Base-by-base conservation (phyloP, 2,113 vertebrate genomes). In the Xyrauchen texanus region DNA sequence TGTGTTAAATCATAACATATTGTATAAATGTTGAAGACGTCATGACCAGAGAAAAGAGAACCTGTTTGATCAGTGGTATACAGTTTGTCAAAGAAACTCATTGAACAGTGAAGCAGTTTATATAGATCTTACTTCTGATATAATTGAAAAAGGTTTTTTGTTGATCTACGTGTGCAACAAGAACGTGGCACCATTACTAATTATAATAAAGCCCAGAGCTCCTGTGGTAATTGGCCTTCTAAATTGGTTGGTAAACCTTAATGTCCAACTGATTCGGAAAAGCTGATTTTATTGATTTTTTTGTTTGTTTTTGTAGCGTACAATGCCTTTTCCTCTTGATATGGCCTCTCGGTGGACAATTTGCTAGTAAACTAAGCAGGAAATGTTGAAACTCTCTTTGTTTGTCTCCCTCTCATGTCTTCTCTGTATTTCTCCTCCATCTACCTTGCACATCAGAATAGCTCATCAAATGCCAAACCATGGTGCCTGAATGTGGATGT, bases 391-490 rank as follows among this genome's bases (percentile, higher is more conserved):
- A n/a, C 0, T 16, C 62, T 64, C 60, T 73, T 5, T 0, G n/a
- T 44, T 8, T 15, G 1, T 34, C 21, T 34, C 21, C 21, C 21
- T 34, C 21, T 3, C 21, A 34, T 34, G 21, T 34, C 21, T 34
- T 34, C 21, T 34, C 21, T 34, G 21, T 78, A 47, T 63, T 9
- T 62, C 57, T 34, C 47, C 57, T 16, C 9, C 47, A n/a, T 73
- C 16, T 60, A 49, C 13, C 34, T 60, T 15, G 34, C 52, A 63
- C 16, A 71, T 47, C 68, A 66, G 51, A 58, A 65, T 8, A 68
- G 51, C 61, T 65, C n/a, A 65, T 79, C 63, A 65, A 55, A 72
- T 79, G 60, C 61, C 21, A 34, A 15, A 6, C 44, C 78, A 49
- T 79, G 68, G 44, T 15, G 4, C 71, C n/a, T 65, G 65, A 47